Evolutionary conservation across 2,113 vertebrate genomes (phyloP).

Genomic region (Malaclemys terrapin): DNA sequence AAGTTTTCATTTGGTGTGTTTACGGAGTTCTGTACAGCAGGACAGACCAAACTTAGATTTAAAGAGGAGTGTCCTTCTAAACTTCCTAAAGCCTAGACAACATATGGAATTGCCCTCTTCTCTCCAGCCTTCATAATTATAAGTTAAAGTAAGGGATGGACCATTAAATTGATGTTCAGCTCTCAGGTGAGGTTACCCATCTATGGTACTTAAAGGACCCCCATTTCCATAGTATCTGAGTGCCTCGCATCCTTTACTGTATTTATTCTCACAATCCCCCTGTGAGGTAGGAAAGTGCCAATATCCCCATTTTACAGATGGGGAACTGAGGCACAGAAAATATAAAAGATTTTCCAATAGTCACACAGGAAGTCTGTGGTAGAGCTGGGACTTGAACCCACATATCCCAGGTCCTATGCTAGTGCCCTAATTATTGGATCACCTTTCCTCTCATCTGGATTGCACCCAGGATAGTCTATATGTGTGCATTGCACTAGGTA

Average conservation of each 20-base stretch:
- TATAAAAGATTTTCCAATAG: not conserved
- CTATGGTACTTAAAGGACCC: not conserved
- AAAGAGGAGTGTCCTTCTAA: not conserved
- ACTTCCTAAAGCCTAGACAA: fast-evolving
- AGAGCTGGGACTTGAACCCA: not conserved
- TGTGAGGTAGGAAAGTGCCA: not conserved
- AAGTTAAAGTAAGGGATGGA: not conserved
- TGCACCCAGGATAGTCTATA: not conserved
- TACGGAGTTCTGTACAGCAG: not conserved
- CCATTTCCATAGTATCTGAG: not conserved
- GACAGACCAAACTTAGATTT: not conserved
- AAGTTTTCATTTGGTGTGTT: not conserved
- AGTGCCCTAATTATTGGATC: not conserved
- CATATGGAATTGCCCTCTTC: not conserved
- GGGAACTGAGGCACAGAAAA: not conserved
- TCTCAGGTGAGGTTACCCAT: not conserved
- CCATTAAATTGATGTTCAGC: fast-evolving
- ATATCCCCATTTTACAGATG: not conserved
- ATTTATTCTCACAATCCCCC: not conserved
- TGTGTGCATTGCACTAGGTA: not conserved
- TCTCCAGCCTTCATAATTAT: not conserved
- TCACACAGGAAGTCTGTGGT: not conserved
- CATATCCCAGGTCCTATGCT: not conserved
- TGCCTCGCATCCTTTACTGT: not conserved
- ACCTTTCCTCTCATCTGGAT: not conserved